phyloP scores from a whole-genome alignment of 2,888 invertebrate genomes.

The Troilus luridus region DNA sequence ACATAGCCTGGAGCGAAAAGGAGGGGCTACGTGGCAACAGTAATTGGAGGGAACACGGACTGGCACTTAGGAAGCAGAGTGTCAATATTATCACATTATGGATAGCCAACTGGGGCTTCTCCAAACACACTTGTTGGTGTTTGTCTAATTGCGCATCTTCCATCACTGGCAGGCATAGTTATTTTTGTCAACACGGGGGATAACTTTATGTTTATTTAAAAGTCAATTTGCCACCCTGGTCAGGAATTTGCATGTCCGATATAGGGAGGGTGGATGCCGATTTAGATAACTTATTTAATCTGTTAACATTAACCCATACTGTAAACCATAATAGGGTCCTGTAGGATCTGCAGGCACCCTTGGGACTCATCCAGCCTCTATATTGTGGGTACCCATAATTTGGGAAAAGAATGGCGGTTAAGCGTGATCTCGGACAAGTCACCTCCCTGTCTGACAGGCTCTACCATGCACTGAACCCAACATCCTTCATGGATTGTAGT shows the following conservation, averaged over 20 bases:
- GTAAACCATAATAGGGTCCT: too few relatives aligned
- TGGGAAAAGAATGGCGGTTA: too few relatives aligned
- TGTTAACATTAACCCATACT: too few relatives aligned
- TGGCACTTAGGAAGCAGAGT: slow-evolving; percentile 34
- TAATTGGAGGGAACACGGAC: slow-evolving; percentile 55
- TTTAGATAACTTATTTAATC: too few relatives aligned
- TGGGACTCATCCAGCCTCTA: too few relatives aligned
- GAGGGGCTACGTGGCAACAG: slow-evolving; percentile 16
- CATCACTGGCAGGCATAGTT: not conserved
- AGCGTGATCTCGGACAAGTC: not conserved
- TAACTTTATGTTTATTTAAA: slow-evolving; percentile 20
- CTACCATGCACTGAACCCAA: too few relatives aligned
- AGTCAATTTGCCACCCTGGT: not conserved
- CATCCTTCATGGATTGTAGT: too few relatives aligned
- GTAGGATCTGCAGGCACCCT: too few relatives aligned
- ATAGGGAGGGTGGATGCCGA: not conserved
- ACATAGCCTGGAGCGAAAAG: not conserved
- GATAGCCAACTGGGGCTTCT: slow-evolving; percentile 33
- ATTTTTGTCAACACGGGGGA: slow-evolving; percentile 36
- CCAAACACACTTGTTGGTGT: slow-evolving; percentile 54
- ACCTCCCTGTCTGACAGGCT: not conserved
- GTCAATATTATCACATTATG: slow-evolving; percentile 59
- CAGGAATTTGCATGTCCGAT: not conserved
- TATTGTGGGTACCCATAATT: too few relatives aligned
- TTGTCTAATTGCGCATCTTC: slow-evolving; percentile 43